These are phyloP conservation scores for Polyploca ridens DNA, from an alignment of 2,888 invertebrate species.

Conservation along the genomic window DNA sequence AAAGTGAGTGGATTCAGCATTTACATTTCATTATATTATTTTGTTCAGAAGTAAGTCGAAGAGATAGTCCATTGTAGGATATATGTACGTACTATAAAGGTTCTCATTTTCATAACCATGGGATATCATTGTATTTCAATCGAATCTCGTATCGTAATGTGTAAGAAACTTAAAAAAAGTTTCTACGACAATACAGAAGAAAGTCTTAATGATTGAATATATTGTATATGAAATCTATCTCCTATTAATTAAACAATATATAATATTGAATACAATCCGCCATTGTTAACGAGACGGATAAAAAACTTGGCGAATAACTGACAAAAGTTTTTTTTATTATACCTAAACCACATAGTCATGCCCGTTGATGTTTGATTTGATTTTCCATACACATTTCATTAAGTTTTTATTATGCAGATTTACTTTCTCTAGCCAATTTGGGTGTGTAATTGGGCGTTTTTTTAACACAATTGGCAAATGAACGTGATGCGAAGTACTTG, in stretches of 20 bases:
- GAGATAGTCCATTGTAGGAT: background rate
- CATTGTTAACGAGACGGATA: constrained; percentile 19
- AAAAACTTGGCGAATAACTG: constrained; percentile 29
- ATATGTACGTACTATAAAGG: background rate
- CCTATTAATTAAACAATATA: constrained; percentile 19
- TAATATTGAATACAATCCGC: constrained; percentile 20
- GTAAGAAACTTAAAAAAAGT: background rate
- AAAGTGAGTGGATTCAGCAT: background rate
- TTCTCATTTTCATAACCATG: background rate
- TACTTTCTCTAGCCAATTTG: constrained; percentile 40
- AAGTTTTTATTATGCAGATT: constrained; percentile 33
- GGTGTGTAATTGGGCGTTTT: constrained; percentile 27
- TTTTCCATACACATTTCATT: constrained; percentile 38
- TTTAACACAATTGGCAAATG: constrained; percentile 7
- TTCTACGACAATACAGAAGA: background rate
- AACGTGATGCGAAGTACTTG: background rate
- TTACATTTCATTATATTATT: no score
- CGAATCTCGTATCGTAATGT: background rate
- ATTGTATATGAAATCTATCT: constrained; percentile 12
- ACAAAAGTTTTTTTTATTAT: constrained; percentile 27
- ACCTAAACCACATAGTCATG: constrained; percentile 36
- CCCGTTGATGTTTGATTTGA: constrained; percentile 32
- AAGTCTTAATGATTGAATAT: background rate
- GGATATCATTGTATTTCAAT: constrained; percentile 1
- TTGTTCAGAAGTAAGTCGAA: background rate